Evolutionary conservation across 2,797 vertebrate genomes (phyloP).

Genomic region (Helarctos malayanus): DNA sequence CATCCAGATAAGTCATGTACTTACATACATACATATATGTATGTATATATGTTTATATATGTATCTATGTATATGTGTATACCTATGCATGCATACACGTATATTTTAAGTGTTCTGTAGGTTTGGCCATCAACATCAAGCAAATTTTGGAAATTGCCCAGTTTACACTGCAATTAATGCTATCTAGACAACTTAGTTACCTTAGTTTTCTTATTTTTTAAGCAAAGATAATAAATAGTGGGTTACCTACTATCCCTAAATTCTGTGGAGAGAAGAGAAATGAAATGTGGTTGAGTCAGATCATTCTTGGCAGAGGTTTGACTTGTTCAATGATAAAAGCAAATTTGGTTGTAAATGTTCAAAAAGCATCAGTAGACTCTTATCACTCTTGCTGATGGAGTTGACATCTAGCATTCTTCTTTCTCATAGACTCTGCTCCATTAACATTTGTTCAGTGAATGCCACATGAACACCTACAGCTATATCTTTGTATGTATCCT

Average conservation of each 20-base stretch:
- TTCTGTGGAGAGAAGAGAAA: conserved; percentile 26
- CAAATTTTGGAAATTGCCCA: conserved; percentile 8
- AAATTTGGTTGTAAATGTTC: conserved; percentile 63
- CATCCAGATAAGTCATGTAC: not conserved
- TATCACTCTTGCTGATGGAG: conserved; percentile 15
- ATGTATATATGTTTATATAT: not conserved
- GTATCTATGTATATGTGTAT: not conserved
- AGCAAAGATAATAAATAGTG: conserved; percentile 43
- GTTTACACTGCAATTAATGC: conserved; percentile 7
- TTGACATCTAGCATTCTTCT: conserved; percentile 1
- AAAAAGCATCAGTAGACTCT: not conserved
- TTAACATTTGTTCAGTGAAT: conserved; percentile 60
- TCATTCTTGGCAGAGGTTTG: conserved; percentile 35
- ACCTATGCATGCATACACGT: not conserved
- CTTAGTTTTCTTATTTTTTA: conserved; percentile 62
- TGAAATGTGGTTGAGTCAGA: conserved; percentile 43
- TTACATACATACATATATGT: not conserved
- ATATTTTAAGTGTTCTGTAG: not conserved
- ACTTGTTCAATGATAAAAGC: conserved; percentile 52
- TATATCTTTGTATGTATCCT: conserved; percentile 6
- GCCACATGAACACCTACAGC: not conserved
- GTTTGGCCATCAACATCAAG: conserved; percentile 7
- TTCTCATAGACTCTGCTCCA: not conserved
- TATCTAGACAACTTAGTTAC: not conserved
- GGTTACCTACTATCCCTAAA: not conserved